Conservation (phyloP, 2,797 vertebrate genomes). For the Australoheros facetus region DNA sequence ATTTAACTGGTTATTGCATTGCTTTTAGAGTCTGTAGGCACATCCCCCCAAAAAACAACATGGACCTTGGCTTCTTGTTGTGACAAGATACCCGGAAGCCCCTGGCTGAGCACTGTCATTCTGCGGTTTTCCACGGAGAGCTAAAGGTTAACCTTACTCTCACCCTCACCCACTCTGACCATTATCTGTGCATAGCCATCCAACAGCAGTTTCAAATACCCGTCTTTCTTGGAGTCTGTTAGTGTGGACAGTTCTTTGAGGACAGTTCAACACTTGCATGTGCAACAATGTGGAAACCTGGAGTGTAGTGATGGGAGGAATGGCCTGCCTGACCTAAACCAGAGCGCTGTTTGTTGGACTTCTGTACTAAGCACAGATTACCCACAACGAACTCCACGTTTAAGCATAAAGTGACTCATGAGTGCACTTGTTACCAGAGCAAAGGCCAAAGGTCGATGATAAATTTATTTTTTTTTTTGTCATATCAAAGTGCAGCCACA, state of each 20-base stretch:
- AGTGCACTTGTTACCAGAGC: background rate
- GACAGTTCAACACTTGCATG: background rate
- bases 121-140: background rate
- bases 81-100: background rate
- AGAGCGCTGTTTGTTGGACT: background rate
- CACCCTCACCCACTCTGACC: background rate
- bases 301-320: background rate
- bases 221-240: background rate
- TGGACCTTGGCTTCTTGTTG: background rate
- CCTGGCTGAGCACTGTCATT: background rate
- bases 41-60: background rate
- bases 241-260: background rate
- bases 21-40: background rate
- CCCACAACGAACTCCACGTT: background rate
- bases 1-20: slow-evolving; percentile 1
- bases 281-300: background rate
- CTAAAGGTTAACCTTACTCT: background rate
- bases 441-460: background rate
- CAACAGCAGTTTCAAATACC: background rate
- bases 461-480: background rate
- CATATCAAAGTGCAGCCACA: background rate
- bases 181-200: background rate
- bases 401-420: background rate
- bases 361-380: background rate
- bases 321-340: background rate